Percentiles rank a stretch among this genome's conserved stretches.
These are phyloP conservation scores for Lasioglossum pauxillum DNA, from an alignment of 2,888 invertebrate species.

Conservation along the genomic window DNA sequence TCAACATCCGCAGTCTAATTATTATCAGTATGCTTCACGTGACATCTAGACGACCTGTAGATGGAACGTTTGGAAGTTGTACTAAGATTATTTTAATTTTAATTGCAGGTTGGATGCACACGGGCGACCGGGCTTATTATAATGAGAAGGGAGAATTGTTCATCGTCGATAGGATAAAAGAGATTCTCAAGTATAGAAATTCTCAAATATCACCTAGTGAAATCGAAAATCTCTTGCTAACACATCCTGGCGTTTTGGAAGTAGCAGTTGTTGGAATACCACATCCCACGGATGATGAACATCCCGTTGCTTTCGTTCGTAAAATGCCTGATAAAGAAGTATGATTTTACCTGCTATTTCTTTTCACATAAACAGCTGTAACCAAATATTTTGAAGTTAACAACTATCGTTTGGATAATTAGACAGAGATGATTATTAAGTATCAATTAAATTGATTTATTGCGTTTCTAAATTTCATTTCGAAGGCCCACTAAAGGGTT, in stretches of 20 bases:
- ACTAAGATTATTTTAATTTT: not conserved
- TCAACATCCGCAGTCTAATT: not conserved
- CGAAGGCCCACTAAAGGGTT: no score
- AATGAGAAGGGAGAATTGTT: slow-evolving; percentile 77
- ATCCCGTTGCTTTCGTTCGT: slow-evolving; percentile 78
- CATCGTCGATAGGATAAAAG: slow-evolving; percentile 79
- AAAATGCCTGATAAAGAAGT: slow-evolving; percentile 66
- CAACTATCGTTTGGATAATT: no score
- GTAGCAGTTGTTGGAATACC: slow-evolving; percentile 77
- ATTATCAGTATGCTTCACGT: not conserved
- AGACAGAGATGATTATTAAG: no score
- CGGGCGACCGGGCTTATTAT: slow-evolving; percentile 79
- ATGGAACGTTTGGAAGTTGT: not conserved
- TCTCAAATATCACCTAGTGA: slow-evolving; percentile 78
- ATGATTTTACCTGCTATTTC: not conserved
- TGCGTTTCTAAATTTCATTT: no score
- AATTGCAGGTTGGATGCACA: slow-evolving; percentile 77
- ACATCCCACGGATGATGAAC: slow-evolving; percentile 73
- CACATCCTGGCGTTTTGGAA: slow-evolving; percentile 77
- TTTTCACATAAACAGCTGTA: no score
- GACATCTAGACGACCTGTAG: not conserved
- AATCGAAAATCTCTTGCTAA: slow-evolving; percentile 75
- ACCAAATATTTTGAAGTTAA: not conserved
- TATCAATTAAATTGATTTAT: no score
- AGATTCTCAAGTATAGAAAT: slow-evolving; percentile 79